Percentiles rank a stretch among this genome's conserved stretches.
Conservation (phyloP, 2,888 invertebrate species). For the Empis livida region DNA sequence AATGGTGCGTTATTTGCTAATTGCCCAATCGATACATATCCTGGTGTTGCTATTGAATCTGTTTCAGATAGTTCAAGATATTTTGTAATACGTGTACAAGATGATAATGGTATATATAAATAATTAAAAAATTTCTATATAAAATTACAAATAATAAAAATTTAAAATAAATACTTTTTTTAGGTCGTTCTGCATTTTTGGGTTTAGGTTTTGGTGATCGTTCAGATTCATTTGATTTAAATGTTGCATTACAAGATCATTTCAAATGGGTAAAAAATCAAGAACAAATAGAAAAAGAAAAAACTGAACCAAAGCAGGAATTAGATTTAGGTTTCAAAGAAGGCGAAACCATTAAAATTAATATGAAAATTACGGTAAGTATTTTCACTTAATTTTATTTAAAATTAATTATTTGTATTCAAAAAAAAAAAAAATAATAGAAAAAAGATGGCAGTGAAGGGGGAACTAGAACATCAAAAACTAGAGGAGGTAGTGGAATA, state of each 20-base stretch:
- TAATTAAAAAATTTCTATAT: too few relatives aligned
- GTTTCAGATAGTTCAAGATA: slow-evolving; percentile 97
- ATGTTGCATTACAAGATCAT: slow-evolving; percentile 96
- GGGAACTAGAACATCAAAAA: slow-evolving; percentile 47
- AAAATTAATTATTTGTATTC: slow-evolving; percentile 15
- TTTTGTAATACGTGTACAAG: slow-evolving; percentile 90
- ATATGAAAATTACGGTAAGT: slow-evolving; percentile 87
- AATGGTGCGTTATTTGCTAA: slow-evolving; percentile 91
- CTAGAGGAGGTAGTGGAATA: slow-evolving; percentile 45
- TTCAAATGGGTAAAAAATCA: slow-evolving; percentile 87
- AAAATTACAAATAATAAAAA: not conserved
- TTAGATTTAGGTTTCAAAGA: slow-evolving; percentile 96
- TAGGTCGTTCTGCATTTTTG: slow-evolving; percentile 81
- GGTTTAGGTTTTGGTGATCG: slow-evolving; percentile 96
- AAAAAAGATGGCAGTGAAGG: slow-evolving; percentile 80
- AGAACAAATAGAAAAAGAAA: slow-evolving; percentile 68
- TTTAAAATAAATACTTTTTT: slow-evolving; percentile 1
- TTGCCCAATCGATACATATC: slow-evolving; percentile 91
- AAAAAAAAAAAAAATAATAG: slow-evolving; percentile 42
- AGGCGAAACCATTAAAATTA: slow-evolving; percentile 98
- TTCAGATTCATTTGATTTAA: slow-evolving; percentile 97
- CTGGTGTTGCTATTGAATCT: slow-evolving; percentile 86
- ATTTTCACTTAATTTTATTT: not conserved
- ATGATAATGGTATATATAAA: slow-evolving; percentile 62
- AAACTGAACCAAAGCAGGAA: slow-evolving; percentile 60